phyloP scores from a whole-genome alignment of 1,140 invertebrate species.

The Anthonomus grandis region DNA sequence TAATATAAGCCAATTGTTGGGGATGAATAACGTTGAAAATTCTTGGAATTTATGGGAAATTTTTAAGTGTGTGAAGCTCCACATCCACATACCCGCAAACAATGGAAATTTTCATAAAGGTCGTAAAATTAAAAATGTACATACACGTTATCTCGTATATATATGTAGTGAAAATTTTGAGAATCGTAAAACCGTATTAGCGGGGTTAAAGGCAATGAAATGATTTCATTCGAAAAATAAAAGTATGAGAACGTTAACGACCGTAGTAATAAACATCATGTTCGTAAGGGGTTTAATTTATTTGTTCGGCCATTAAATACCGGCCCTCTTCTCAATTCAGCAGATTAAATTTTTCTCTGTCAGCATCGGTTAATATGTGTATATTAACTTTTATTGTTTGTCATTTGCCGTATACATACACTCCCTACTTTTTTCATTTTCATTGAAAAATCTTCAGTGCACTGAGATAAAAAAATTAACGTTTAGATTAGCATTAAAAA shows the following conservation, averaged over 20 bases:
- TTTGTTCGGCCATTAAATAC: conserved; percentile 19
- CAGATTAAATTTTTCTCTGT: conserved; percentile 17
- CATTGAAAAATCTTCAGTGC: too few relatives aligned
- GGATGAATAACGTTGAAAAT: too few relatives aligned
- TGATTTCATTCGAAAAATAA: conserved; percentile 19
- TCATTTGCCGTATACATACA: too few relatives aligned
- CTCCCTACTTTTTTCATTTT: too few relatives aligned
- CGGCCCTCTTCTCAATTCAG: conserved; percentile 7
- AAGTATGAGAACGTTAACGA: conserved; percentile 23
- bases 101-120: not conserved
- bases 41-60: too few relatives aligned
- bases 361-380: conserved; percentile 15
- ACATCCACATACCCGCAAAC: too few relatives aligned
- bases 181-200: conserved; percentile 22
- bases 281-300: conserved; percentile 25
- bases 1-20: too few relatives aligned
- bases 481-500: too few relatives aligned
- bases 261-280: conserved; percentile 22
- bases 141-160: conserved; percentile 3
- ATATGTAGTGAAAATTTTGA: conserved; percentile 18
- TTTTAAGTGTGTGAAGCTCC: too few relatives aligned
- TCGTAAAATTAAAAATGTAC: conserved; percentile 17
- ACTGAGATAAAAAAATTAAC: too few relatives aligned
- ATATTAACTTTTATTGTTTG: too few relatives aligned
- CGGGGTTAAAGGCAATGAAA: conserved; percentile 21